These are phyloP conservation scores for Pygathrix nemaeus DNA, from an alignment of 2,113 vertebrate genomes.

Conservation along the genomic window DNA sequence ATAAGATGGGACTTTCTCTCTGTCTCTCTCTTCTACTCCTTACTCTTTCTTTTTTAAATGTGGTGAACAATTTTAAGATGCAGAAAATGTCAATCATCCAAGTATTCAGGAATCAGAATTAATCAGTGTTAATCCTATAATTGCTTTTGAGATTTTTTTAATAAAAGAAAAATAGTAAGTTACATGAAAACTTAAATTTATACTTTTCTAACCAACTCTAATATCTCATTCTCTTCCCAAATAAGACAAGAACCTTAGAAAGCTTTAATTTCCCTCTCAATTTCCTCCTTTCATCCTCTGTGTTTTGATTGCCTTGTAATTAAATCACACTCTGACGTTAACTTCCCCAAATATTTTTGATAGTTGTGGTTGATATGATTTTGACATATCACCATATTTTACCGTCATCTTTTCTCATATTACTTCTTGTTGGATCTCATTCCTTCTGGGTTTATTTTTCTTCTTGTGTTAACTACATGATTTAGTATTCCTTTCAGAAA, in stretches of 20 bases:
- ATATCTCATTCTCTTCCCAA: background rate
- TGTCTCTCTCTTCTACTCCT: background rate
- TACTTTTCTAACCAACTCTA: background rate
- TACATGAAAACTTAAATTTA: background rate
- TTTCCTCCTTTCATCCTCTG: background rate
- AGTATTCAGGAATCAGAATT: background rate
- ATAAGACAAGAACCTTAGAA: background rate
- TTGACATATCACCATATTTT: background rate
- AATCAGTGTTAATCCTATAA: background rate
- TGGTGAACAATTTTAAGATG: background rate
- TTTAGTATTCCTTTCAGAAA: slow-evolving; percentile 10
- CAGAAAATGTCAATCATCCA: background rate
- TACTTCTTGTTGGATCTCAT: background rate
- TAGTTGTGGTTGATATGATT: background rate
- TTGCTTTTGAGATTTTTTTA: background rate
- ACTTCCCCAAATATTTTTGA: background rate
- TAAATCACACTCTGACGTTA: background rate
- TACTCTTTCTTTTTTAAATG: background rate
- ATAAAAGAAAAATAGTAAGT: background rate
- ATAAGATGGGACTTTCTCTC: background rate
- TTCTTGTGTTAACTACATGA: background rate
- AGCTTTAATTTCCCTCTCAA: background rate
- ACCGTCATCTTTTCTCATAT: background rate
- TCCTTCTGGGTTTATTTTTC: slow-evolving; percentile 8
- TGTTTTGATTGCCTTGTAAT: background rate